Conservation (phyloP, 2,113 vertebrate species). For the Spheniscus mendiculus region DNA sequence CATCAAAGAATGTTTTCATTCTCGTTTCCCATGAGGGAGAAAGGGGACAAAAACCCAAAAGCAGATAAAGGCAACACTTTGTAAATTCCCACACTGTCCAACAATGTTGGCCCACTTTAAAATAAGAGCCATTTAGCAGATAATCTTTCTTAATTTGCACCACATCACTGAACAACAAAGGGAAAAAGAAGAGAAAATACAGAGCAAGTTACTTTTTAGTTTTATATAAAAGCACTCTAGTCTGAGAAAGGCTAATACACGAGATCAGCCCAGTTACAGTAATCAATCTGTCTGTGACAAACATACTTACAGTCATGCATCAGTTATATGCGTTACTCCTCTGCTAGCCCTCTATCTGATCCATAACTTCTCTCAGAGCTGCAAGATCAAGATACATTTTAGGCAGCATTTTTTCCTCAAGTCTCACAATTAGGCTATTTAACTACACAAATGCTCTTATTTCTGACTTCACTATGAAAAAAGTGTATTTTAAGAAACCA, state of each 20-base stretch:
- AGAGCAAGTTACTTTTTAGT: not conserved
- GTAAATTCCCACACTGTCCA: not conserved
- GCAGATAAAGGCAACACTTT: not conserved
- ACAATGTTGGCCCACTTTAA: not conserved
- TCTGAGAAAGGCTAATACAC: not conserved
- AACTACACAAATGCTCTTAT: not conserved
- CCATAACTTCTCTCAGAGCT: not conserved
- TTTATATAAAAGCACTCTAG: not conserved
- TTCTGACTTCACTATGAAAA: not conserved
- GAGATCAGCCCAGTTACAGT: not conserved
- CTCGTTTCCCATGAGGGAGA: not conserved
- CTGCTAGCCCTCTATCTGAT: not conserved
- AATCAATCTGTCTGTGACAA: not conserved
- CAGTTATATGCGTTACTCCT: not conserved
- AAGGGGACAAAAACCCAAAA: not conserved
- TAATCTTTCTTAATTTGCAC: conserved; percentile 6
- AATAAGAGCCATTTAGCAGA: not conserved
- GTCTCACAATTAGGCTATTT: not conserved
- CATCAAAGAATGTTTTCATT: not conserved
- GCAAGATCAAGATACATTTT: not conserved
- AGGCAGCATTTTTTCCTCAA: not conserved
- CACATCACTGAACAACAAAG: not conserved
- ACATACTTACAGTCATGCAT: not conserved
- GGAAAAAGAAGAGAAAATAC: not conserved
- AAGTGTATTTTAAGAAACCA: not conserved